Base-by-base conservation (phyloP, 2,888 invertebrate species). In the Drosophila neutralis region DNA sequence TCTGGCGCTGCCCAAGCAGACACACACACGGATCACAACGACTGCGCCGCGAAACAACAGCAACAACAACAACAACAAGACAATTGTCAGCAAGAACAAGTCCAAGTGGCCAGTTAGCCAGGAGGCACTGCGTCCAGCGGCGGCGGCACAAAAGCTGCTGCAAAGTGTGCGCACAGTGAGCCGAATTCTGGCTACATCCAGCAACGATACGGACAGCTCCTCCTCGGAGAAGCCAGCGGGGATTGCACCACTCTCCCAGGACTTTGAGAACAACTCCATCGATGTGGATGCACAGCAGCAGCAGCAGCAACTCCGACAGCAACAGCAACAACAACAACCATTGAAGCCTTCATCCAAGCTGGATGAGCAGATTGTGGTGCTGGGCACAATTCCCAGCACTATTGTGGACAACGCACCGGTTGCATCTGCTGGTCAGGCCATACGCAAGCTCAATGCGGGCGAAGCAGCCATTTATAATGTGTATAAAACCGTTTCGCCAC, bases 211-310 rank as follows among this genome's bases (percentile, higher is more conserved):
- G 10, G 63, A 62, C 1, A 76, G 80, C 1, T 90, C 80, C 0
- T 90, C 92, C 4, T 91, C 92, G 2, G 92, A 92, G 64, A 92
- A 92, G 64, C 90, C 90, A 0, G 91, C 90, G 42, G 66, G 76
- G 27, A 73, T 91, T 21, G 42, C 29, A 21, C 77, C 91, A 2
- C 62, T 91, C 36, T 86, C 91, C 13, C 92, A 92, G 68, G 93
- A 93, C 58, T 92, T 92, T 58, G 93, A 93, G 69, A 93, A 92
- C 61, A 93, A 93, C 70, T 92, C 93, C 8, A 93, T 93, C 10
- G 93, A 93, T 58, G 89, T 87, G 2, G 92, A 92, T 54, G 90
- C 92, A 4, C 73, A 54, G 29, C 42, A 74, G 29, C 69, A 52
- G 40, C 74, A 53, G 15, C 76, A 68, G 18, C 76, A 51, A 27